Evolutionary conservation across 2,797 vertebrate genomes (phyloP).

Genomic region (Paratrypauchen microcephalus): DNA sequence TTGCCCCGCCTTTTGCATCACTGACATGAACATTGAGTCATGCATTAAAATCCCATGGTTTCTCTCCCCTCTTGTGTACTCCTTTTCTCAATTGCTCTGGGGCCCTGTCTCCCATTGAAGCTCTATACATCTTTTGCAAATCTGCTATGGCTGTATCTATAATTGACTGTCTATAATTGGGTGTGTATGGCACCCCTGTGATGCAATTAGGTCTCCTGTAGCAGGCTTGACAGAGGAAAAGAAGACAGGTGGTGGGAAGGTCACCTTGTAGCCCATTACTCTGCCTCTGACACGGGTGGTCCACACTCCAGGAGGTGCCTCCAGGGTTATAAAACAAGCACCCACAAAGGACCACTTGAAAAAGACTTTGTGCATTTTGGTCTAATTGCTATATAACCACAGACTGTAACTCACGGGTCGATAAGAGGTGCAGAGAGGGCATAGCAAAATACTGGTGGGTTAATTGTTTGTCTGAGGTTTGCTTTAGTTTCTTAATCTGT

Average conservation of each 20-base stretch:
- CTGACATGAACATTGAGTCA: neutral
- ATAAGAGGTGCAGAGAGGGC: slow-evolving; percentile 38
- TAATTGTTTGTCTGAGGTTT: slow-evolving; percentile 62
- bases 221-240: slow-evolving; percentile 31
- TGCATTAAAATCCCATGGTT: neutral
- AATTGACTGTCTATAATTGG: slow-evolving; percentile 64
- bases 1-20: neutral
- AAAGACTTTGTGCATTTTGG: slow-evolving; percentile 12
- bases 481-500: slow-evolving; percentile 31
- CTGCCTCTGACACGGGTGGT: slow-evolving; percentile 47
- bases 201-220: slow-evolving; percentile 67
- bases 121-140: slow-evolving; percentile 51
- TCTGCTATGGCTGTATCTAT: slow-evolving; percentile 47
- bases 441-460: slow-evolving; percentile 46
- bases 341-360: slow-evolving; percentile 2
- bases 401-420: slow-evolving; percentile 45
- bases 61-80: slow-evolving; percentile 9
- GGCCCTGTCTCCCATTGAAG: slow-evolving; percentile 36
- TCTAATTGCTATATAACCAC: slow-evolving; percentile 31
- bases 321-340: slow-evolving; percentile 18
- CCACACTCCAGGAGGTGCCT: slow-evolving; percentile 22
- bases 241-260: slow-evolving; percentile 46
- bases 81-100: slow-evolving; percentile 25
- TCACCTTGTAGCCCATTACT: slow-evolving; percentile 69
- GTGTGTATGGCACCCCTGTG: slow-evolving; percentile 44